These are phyloP conservation scores for Ectropis grisescens DNA, from an alignment of 1,140 invertebrate species.

Conservation along the genomic window DNA sequence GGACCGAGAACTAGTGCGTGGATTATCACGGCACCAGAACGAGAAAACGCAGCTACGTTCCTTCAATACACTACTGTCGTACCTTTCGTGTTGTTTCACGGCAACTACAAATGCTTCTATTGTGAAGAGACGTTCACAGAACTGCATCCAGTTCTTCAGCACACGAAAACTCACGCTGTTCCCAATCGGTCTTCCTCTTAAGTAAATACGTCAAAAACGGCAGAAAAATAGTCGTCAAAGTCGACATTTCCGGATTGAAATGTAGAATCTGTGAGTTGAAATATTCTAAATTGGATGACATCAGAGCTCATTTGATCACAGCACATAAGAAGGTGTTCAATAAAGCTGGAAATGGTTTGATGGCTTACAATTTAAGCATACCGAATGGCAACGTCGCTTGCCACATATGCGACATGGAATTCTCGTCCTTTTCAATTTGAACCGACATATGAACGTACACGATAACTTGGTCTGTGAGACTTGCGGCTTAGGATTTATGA, in stretches of 20 bases:
- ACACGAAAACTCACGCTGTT: slow-evolving; percentile 18
- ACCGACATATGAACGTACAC: slow-evolving; percentile 58
- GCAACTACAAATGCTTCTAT: slow-evolving; percentile 38
- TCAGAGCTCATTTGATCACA: slow-evolving; percentile 33
- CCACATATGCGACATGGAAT: slow-evolving; percentile 43
- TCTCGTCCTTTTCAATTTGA: slow-evolving; percentile 56
- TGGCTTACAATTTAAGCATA: slow-evolving; percentile 44
- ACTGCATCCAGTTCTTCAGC: slow-evolving; percentile 15
- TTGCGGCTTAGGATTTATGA: slow-evolving; percentile 60
- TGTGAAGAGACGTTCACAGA: slow-evolving; percentile 31
- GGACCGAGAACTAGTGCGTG: slow-evolving; percentile 10
- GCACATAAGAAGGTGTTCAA: slow-evolving; percentile 51
- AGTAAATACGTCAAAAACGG: slow-evolving; percentile 47
- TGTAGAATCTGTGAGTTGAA: slow-evolving; percentile 47
- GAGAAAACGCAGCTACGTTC: slow-evolving; percentile 25
- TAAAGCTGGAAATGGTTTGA: slow-evolving; percentile 46
- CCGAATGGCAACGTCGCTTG: slow-evolving; percentile 42
- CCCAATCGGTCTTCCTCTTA: slow-evolving; percentile 13
- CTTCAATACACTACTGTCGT: slow-evolving; percentile 12
- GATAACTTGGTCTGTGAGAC: slow-evolving; percentile 57
- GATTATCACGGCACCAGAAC: slow-evolving; percentile 35
- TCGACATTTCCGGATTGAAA: slow-evolving; percentile 46
- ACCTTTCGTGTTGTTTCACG: slow-evolving; percentile 35
- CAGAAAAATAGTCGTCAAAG: slow-evolving; percentile 53
- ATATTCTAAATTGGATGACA: slow-evolving; percentile 43